Evolutionary conservation across 2,113 vertebrate genomes (phyloP).

Genomic region (Mastomys coucha): DNA sequence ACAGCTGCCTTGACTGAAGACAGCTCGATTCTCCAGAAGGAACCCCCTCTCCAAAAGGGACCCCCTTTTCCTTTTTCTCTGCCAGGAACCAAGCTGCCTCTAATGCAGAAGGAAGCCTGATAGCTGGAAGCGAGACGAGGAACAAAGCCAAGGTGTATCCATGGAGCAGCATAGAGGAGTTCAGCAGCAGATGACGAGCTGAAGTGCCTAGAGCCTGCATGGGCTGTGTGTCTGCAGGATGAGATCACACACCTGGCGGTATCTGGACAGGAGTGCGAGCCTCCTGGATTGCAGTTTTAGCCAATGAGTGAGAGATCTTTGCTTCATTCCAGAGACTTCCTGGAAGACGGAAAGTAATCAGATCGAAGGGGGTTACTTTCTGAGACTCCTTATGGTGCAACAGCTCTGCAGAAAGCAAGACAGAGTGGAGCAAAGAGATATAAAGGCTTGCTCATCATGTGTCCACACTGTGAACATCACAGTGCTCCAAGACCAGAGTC

Average conservation of each 20-base stretch:
- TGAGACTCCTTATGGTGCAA: not conserved
- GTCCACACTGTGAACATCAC: not conserved
- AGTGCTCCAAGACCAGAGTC: too few species aligned
- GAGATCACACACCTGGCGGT: too few species aligned
- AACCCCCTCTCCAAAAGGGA: not conserved
- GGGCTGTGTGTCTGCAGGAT: not conserved
- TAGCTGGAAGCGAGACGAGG: not conserved
- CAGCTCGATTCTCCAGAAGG: not conserved
- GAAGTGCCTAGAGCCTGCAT: too few species aligned
- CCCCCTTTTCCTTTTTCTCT: not conserved
- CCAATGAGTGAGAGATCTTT: not conserved
- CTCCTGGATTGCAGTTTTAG: not conserved
- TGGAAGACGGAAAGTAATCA: not conserved
- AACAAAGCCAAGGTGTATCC: not conserved
- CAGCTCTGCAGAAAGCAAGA: not conserved
- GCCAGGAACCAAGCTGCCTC: not conserved
- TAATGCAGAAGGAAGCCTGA: not conserved
- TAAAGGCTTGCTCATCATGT: not conserved
- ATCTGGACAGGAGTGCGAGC: not conserved
- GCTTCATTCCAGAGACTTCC: not conserved
- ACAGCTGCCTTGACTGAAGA: not conserved
- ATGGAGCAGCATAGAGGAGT: fast-evolving
- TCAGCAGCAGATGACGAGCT: not conserved
- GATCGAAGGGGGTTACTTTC: not conserved
- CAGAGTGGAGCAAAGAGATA: not conserved